A percentile compares a stretch with the other conserved stretches of the same genome.
These are phyloP conservation scores for Notodonta dromedarius DNA, from an alignment of 2,888 invertebrate genomes.

Conservation along the genomic window DNA sequence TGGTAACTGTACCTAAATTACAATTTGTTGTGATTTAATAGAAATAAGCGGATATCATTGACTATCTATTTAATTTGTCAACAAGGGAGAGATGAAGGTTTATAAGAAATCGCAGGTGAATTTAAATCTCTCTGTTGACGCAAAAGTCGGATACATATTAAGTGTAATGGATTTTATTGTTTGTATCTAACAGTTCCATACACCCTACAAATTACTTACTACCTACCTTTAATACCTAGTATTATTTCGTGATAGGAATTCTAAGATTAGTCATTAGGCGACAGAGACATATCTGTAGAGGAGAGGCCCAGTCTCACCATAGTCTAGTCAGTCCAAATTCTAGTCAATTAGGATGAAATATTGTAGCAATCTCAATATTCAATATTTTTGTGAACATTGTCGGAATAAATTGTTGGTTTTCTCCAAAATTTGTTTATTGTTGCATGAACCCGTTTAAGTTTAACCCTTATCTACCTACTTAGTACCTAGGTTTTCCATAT, in stretches of 20 bases:
- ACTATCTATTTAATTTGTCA: no score
- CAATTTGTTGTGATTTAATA: no score
- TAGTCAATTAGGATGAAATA: constrained; percentile 69
- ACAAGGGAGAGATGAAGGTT: no score
- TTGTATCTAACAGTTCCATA: no score
- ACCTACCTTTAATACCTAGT: neutral
- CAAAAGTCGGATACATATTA: no score
- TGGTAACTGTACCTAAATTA: no score
- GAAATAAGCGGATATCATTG: no score
- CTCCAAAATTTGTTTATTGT: constrained; percentile 24
- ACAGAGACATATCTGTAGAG: constrained; percentile 51
- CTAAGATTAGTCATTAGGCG: constrained; percentile 32
- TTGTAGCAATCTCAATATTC: constrained; percentile 48
- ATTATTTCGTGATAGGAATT: constrained; percentile 15
- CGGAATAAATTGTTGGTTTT: constrained; percentile 42
- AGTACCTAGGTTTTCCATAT: no score
- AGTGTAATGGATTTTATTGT: neutral
- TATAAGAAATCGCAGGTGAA: no score
- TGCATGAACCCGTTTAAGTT: neutral
- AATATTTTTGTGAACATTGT: constrained; percentile 66
- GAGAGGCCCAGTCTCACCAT: constrained; percentile 45
- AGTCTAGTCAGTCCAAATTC: constrained; percentile 41
- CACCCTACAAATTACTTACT: no score
- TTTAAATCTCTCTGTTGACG: no score
- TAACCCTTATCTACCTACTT: no score